Conservation (phyloP, 2,113 vertebrate species). For the Motacilla tschutschensis region DNA sequence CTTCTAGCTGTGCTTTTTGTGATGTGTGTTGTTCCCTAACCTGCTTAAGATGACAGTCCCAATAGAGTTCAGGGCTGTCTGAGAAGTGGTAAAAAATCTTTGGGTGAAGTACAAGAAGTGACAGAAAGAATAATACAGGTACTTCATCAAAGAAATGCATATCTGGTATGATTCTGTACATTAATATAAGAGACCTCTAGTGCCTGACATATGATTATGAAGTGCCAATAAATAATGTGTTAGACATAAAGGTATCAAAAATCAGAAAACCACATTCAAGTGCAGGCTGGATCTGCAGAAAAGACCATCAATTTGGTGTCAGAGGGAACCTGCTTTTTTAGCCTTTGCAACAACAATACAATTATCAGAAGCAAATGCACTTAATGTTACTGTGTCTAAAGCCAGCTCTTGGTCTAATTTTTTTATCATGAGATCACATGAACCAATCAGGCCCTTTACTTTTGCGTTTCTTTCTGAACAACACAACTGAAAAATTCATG, state of each 20-base stretch:
- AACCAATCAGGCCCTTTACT: neutral
- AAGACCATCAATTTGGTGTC: neutral
- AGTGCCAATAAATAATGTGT: neutral
- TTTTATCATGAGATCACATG: neutral
- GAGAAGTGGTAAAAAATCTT: neutral
- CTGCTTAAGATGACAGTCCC: neutral
- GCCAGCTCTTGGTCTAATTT: neutral
- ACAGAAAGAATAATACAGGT: neutral
- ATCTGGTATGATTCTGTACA: neutral
- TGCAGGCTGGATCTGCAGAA: neutral
- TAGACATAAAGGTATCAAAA: neutral
- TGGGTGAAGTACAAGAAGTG: neutral
- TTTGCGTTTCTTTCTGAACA: neutral
- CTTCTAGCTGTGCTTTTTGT: neutral
- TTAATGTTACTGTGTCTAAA: neutral
- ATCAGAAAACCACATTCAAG: neutral
- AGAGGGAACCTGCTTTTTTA: neutral
- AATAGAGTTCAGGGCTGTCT: neutral
- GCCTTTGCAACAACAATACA: neutral
- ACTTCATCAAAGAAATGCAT: neutral
- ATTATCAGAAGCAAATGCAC: neutral
- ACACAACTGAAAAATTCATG: neutral
- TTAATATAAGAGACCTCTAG: neutral
- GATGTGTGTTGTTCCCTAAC: neutral
- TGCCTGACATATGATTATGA: neutral